Evolutionary conservation across 2,888 invertebrate species (phyloP), one percentile per base, ranked within the genome.

Genomic region (Autographa pulchrina): DNA sequence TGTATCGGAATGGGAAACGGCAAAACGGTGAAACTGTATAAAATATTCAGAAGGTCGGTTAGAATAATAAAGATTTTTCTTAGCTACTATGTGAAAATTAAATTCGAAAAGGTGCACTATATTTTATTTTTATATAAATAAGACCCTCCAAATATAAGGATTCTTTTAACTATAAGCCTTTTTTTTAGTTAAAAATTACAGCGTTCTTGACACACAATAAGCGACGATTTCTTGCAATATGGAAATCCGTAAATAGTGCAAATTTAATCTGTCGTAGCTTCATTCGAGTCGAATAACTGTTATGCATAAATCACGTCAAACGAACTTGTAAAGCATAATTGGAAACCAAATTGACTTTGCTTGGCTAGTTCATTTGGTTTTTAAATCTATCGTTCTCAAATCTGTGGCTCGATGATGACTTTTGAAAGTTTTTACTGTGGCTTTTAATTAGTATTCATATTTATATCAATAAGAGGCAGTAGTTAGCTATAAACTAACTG

Each of bases 1-100:
- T 84, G 83, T 85, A 83, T 80, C 81, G 66, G 69, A 71, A 65
- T 20, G 11, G 48, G 68, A 68, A 75, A 70, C 71, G 68, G 54
- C 64, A 41, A 35, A 59, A 61, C 31, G 61, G 43, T 31, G 32
- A 1, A 25, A 9, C 7, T 7, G 41, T 31, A 66, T n/a, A 48
- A 20, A 20, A 11, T 4, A 2, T 0, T 9, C 68, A 78, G 75
- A 78, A 78, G 60, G 61, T 56, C 8, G 4, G 62, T n/a, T 20
- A 11, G 1, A 38, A 38, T 11, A 11, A 6, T 35, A 38, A 11
- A 20, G 7, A 2, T 9, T 54, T 54, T 41, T 14, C 3, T 13
- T 13, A 43, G 5, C 43, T 43, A 16, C 6, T n/a, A n/a, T n/a
- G 16, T 43, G 4, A 14, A 43, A 43, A 43, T 16, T 5, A 5